Conservation (phyloP, 2,113 vertebrate species). For the Mungos mungo region DNA sequence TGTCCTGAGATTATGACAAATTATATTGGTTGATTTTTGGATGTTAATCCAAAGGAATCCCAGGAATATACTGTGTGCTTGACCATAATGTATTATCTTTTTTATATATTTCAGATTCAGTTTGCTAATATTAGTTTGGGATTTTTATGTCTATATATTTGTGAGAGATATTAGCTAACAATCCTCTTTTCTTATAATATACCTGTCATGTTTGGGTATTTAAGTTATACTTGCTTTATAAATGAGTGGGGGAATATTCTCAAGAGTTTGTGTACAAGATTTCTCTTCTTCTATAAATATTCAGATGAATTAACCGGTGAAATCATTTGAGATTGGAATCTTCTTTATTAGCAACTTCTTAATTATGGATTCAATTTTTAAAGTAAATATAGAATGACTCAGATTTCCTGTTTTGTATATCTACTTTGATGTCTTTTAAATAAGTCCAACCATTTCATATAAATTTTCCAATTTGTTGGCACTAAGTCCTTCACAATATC, state of each 20-base stretch:
- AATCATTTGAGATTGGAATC: neutral
- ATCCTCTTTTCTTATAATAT: neutral
- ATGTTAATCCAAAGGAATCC: slow-evolving; percentile 6
- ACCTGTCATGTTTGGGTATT: neutral
- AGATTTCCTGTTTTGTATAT: neutral
- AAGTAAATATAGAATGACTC: slow-evolving; percentile 25
- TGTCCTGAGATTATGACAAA: neutral
- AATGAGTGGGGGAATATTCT: neutral
- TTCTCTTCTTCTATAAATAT: slow-evolving; percentile 32
- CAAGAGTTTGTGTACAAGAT: slow-evolving; percentile 5
- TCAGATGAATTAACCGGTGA: neutral
- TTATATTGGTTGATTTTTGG: neutral
- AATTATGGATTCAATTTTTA: neutral
- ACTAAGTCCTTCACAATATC: neutral
- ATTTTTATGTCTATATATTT: slow-evolving; percentile 28
- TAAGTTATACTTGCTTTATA: neutral
- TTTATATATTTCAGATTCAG: slow-evolving; percentile 27
- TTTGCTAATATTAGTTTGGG: neutral
- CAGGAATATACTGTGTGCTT: neutral
- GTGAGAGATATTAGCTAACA: slow-evolving; percentile 19
- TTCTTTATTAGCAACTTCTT: neutral
- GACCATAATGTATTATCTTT: neutral
- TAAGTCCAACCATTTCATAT: neutral
- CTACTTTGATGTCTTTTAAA: neutral
- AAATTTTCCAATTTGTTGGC: neutral